Conservation (phyloP, 1,140 invertebrate species). For the Drosophila miranda region DNA sequence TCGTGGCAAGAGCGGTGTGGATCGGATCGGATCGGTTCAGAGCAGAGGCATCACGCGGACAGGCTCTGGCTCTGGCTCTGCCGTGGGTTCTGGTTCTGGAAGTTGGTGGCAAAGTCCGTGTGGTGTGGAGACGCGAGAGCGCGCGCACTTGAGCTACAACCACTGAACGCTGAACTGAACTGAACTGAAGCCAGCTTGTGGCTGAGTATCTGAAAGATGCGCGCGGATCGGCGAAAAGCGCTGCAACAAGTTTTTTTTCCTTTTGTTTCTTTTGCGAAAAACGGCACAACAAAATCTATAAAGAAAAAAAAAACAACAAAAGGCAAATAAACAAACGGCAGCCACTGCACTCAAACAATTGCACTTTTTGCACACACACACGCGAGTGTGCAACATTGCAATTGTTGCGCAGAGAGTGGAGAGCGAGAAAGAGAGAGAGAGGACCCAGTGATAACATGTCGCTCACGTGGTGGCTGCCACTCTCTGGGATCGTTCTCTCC, state of each 20-base stretch:
- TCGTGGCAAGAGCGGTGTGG: neutral
- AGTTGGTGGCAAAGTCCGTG: constrained; percentile 28
- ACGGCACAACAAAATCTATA: constrained; percentile 29
- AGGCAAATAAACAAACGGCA: constrained; percentile 75
- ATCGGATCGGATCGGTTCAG: constrained; percentile 19
- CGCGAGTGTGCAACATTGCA: constrained; percentile 58
- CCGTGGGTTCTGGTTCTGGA: too few relatives aligned
- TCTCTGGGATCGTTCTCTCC: neutral
- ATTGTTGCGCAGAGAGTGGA: constrained; percentile 16
- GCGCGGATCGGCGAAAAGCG: constrained; percentile 56
- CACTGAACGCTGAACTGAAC: constrained; percentile 77
- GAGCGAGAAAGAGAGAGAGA: neutral
- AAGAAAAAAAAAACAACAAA: constrained; percentile 37
- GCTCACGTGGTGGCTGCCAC: neutral
- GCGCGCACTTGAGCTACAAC: constrained; percentile 78
- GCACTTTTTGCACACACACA: constrained; percentile 30
- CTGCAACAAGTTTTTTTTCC: constrained; percentile 58
- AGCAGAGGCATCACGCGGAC: constrained; percentile 5
- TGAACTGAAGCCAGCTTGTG: constrained; percentile 58
- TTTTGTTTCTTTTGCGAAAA: constrained; percentile 13
- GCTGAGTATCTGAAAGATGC: constrained; percentile 74
- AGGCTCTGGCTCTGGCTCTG: neutral
- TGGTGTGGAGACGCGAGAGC: constrained; percentile 49
- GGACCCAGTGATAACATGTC: neutral
- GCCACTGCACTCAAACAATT: constrained; percentile 59